phyloP scores from a whole-genome alignment of 2,797 vertebrate species.

The Manis pentadactyla region DNA sequence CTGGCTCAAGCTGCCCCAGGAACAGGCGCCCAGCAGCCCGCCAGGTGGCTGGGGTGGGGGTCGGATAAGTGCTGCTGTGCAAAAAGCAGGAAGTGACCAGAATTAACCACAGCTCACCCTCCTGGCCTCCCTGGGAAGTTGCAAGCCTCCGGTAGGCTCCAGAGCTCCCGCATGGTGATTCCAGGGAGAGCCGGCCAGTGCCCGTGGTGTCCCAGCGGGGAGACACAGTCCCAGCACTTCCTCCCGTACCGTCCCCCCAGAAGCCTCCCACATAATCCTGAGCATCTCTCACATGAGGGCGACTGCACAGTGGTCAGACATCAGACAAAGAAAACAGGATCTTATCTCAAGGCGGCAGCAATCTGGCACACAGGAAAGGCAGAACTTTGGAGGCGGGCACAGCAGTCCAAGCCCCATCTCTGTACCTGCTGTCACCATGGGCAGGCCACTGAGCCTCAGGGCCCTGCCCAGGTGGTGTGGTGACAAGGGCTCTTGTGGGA shows the following conservation, averaged over 20 bases:
- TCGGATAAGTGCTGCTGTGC: not conserved
- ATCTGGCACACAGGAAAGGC: fast-evolving
- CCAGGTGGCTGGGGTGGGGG: fast-evolving
- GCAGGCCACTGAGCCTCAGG: not conserved
- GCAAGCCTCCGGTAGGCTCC: not conserved
- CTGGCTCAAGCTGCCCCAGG: not conserved
- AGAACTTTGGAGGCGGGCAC: not conserved
- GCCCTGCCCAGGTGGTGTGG: not conserved
- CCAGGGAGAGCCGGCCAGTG: no score
- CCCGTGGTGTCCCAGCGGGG: no score
- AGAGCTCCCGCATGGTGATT: no score
- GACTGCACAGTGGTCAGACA: not conserved
- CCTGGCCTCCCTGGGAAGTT: not conserved
- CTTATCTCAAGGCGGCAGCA: not conserved
- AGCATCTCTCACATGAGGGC: not conserved
- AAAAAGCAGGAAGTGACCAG: not conserved
- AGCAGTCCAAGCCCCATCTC: no score
- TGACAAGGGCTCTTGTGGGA: not conserved
- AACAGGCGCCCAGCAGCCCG: fast-evolving
- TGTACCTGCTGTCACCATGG: not conserved
- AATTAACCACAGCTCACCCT: fast-evolving
- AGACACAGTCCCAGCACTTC: not conserved
- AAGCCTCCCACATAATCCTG: not conserved
- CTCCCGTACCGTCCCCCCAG: not conserved
- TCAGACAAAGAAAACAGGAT: not conserved